Evolutionary conservation across 2,888 invertebrate species (phyloP), one percentile per base, ranked within the genome.

Genomic region (Drosophila kanekoi): DNA sequence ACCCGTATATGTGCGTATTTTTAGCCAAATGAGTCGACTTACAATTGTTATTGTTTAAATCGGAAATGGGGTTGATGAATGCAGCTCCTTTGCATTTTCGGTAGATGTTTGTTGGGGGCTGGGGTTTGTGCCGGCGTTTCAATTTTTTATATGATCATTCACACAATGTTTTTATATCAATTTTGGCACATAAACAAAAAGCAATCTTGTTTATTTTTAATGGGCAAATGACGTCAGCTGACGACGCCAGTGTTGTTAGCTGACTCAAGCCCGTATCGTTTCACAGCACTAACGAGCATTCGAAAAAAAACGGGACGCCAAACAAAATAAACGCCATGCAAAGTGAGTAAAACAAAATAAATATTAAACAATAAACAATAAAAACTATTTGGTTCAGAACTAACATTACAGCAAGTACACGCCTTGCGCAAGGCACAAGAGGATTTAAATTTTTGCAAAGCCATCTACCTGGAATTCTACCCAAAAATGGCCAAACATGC

Each of bases 321-420:
- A 67, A 33, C 13, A 9, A 45, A 66, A 32, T 28, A 8, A 54
- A 43, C 59, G 64, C 41, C 13, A 86, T 81, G 81, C 47, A 57
- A 20, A 63, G 81, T 86, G 14, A 56, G 75, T 69, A 37, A n/a
- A 48, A 4, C 11, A 23, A 16, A 47, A 10, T 23, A 35, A 33
- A n/a, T 5, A 11, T 28, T 44, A 57, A 23, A 16, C 32, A 37
- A 35, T 23, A 32, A 28, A 0, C 2, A 23, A n/a, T 43, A 28
- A 0, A 1, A 23, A n/a, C 40, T 0, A 1, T 4, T 20, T 18
- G 43, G 35, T 52, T 5, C 38, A 91, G 92, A 91, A 41, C 73
- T 91, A 54, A 71, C 89, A 32, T 28, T 92, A 4, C 80, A 89
- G 37, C 82, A 90, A 48, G 72, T 91, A 4, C 72, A 89, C 4